Base-by-base conservation (phyloP, 2,113 vertebrate species). In the Sturnira hondurensis region DNA sequence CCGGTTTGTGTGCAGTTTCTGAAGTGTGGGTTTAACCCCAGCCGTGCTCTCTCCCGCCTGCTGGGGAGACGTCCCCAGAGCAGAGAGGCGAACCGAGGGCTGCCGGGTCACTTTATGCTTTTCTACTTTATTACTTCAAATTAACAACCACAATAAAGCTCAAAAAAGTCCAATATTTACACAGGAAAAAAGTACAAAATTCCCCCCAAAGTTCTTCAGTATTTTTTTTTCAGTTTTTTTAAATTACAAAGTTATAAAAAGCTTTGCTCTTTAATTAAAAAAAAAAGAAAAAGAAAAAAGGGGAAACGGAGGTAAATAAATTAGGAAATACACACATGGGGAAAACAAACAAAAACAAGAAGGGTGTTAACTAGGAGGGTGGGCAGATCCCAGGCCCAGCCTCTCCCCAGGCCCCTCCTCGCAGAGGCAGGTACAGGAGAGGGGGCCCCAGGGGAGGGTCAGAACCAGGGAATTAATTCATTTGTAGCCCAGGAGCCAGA, bases 61-160 rank as follows among this genome's bases (percentile, higher is more conserved):
- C 70, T 16, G 63, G 56, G 68, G 26, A 61, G 58, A 61, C 17
- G 15, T 36, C 19, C 28, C 47, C 54, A 43, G 19, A 52, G 91
- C 89, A 94, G 70, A 93, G 81, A 86, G 84, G 65, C 14, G 74
- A 71, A 76, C 96, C 95, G 77, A 97, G 95, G 97, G 97, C 85
- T 96, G 81, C 90, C 4, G 0, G n/a, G 17, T 98, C 98, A 98
- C 99, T 98, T 99, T 98, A 98, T 98, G 97, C 98, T 99, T 99
- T 99, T 98, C 99, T 99, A 99, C 99, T 99, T 99, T 99, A 99
- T 99, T 99, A 99, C 99, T 99, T 99, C 98, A 99, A 99, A 99
- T 99, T 98, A 99, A 99, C 99, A 98, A 99, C 98, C 99, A 99
- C 99, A 89, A 99, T 99, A 99, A 99, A 99, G 98, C 98, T 99